Conservation (phyloP, 1,140 invertebrate genomes). For the Venturia canescens region DNA sequence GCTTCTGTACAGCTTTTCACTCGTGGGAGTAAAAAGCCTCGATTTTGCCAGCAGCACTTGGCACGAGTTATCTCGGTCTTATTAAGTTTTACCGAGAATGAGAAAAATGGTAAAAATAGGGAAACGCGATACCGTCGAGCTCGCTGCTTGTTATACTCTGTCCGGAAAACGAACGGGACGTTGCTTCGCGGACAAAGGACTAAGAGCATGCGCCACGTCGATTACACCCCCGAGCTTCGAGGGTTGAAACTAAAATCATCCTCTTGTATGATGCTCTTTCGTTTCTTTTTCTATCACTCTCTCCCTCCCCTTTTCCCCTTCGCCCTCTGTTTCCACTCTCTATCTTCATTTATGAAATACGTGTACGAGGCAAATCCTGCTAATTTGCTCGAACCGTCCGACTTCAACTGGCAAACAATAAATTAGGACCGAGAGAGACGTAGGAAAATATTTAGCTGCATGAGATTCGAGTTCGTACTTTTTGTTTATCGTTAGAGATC, state of each 20-base stretch:
- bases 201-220: conserved; percentile 6
- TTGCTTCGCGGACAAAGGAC: conserved; percentile 2
- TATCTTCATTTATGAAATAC: neutral
- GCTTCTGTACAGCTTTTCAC: neutral
- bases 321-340: neutral
- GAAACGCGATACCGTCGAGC: neutral
- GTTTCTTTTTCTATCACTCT: neutral
- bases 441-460: too few species aligned
- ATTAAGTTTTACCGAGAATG: neutral
- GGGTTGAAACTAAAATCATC: neutral
- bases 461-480: too few species aligned
- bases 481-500: too few species aligned
- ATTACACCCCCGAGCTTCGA: neutral
- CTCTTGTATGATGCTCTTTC: conserved; percentile 3
- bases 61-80: neutral
- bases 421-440: too few species aligned
- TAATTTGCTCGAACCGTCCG: neutral
- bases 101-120: neutral
- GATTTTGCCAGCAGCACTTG: neutral
- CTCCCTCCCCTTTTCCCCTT: neutral
- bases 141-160: neutral
- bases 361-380: neutral
- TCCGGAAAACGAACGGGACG: conserved; percentile 9
- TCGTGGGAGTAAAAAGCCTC: neutral
- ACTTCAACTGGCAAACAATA: neutral